Conservation (phyloP, 2,888 invertebrate species). For the Microdon myrmicae region DNA sequence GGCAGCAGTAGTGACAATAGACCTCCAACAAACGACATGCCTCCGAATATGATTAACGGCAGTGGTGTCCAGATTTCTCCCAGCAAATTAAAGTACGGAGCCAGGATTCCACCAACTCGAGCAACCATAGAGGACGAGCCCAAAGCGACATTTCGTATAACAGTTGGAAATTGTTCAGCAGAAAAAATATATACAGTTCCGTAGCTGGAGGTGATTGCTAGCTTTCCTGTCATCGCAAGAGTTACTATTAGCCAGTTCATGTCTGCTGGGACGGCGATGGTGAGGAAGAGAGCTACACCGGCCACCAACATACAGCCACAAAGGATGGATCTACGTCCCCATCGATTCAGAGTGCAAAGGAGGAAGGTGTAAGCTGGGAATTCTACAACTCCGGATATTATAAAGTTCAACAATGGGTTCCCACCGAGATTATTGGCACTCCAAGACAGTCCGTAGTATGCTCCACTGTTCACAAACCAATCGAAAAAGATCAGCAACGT, state of each 20-base stretch:
- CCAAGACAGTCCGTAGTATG: slow-evolving; percentile 83
- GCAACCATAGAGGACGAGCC: slow-evolving; percentile 89
- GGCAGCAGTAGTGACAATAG: slow-evolving; percentile 78
- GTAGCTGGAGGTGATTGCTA: slow-evolving; percentile 79
- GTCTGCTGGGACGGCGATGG: slow-evolving; percentile 70
- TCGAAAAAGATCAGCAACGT: slow-evolving; percentile 78
- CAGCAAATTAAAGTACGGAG: slow-evolving; percentile 84
- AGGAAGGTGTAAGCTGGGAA: slow-evolving; percentile 77
- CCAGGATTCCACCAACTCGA: slow-evolving; percentile 74
- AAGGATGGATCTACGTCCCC: slow-evolving; percentile 76
- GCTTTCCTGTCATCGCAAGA: slow-evolving; percentile 77
- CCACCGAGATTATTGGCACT: slow-evolving; percentile 78
- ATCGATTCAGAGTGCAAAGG: slow-evolving; percentile 74
- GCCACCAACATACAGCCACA: slow-evolving; percentile 76
- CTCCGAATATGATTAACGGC: slow-evolving; percentile 79
- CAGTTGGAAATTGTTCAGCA: slow-evolving; percentile 80
- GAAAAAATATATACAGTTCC: slow-evolving; percentile 79
- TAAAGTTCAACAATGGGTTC: slow-evolving; percentile 78
- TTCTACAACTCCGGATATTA: slow-evolving; percentile 80
- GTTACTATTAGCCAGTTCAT: slow-evolving; percentile 70
- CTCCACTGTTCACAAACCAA: slow-evolving; percentile 82
- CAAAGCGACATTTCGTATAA: slow-evolving; percentile 85
- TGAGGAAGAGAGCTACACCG: slow-evolving; percentile 71
- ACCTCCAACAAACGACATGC: slow-evolving; percentile 77
- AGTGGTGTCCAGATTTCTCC: slow-evolving; percentile 71